Base-by-base conservation (phyloP, 2,113 vertebrate species). In the Nesoenas mayeri region DNA sequence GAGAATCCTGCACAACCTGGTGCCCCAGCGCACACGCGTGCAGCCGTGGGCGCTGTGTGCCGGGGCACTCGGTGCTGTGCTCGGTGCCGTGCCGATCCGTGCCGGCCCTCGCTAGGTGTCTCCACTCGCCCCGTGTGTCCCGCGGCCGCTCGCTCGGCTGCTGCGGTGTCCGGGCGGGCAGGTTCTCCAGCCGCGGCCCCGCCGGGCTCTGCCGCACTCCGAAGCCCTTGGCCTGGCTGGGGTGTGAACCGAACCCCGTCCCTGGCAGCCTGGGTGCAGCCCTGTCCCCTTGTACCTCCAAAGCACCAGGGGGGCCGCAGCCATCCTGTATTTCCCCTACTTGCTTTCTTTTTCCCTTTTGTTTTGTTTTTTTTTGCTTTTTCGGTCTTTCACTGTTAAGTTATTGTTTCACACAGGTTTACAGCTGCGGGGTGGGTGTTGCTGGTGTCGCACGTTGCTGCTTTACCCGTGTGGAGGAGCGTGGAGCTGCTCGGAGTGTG, bases 371-470 rank as follows among this genome's bases (percentile, higher is more conserved):
- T 28, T 53, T 53, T 26, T 15, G 6, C 12, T 53, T 53, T 26
- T 26, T 15, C 31, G 42, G 12, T 29, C 19, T 65, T 79, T 78
- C 11, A 16, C 53, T 65, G 73, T 97, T 97, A 97, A 98, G 38
- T 98, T 98, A 97, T 95, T 97, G 70, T 95, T 95, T 94, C 54
- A 75, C 96, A 93, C 97, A 93, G 93, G 97, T 98, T 98, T 98
- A 96, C 98, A 98, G 97, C 95, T 93, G 92, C 96, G 94, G 5
- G 54, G 96, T 97, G 73, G 73, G 57, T 6, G 62, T 58, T 54
- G 65, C 71, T 67, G 82, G 79, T 11, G 66, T 19, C 44, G 44
- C 44, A 19, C 13, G 6, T 38, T 72, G 77, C 92, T 88, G 93
- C 89, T 96, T 83, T 28, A 15, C 56, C 75, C 34, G 31, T 26